Conservation (phyloP, 2,888 invertebrate species). For the Eristalinus aeneus region DNA sequence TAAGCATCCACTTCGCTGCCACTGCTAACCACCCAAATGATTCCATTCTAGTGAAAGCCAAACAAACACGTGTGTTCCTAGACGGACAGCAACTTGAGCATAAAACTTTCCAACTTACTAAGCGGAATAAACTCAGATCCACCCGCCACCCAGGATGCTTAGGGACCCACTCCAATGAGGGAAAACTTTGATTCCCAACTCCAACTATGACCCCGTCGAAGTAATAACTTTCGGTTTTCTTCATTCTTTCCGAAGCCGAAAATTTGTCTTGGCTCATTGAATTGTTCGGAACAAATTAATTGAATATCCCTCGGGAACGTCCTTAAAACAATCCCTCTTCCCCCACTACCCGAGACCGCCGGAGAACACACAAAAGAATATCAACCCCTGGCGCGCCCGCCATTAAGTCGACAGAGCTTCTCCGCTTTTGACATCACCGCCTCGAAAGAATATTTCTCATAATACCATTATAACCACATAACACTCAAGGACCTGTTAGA, state of each 20-base stretch:
- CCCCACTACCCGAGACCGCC: not conserved
- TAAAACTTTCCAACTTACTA: not conserved
- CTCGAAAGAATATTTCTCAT: constrained; percentile 6
- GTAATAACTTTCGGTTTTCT: constrained; percentile 5
- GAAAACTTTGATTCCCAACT: not conserved
- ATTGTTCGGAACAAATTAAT: constrained; percentile 12
- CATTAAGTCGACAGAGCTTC: not conserved
- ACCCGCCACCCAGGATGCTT: not conserved
- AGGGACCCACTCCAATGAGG: not conserved
- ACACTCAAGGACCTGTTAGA: not conserved
- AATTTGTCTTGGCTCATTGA: constrained; percentile 4
- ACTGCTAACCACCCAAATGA: too few relatives aligned
- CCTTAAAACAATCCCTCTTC: not conserved
- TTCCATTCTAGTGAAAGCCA: not conserved
- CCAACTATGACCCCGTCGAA: not conserved
- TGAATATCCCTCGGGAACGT: constrained; percentile 1
- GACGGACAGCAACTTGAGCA: not conserved
- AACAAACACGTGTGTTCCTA: not conserved
- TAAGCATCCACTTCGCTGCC: too few relatives aligned
- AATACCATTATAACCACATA: constrained; percentile 18
- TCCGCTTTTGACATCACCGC: not conserved
- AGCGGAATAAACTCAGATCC: not conserved
- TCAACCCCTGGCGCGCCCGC: not conserved
- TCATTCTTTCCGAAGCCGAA: not conserved
- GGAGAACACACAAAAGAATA: not conserved